Base-by-base conservation (phyloP, 2,888 invertebrate species). In the Camponotus fellah region DNA sequence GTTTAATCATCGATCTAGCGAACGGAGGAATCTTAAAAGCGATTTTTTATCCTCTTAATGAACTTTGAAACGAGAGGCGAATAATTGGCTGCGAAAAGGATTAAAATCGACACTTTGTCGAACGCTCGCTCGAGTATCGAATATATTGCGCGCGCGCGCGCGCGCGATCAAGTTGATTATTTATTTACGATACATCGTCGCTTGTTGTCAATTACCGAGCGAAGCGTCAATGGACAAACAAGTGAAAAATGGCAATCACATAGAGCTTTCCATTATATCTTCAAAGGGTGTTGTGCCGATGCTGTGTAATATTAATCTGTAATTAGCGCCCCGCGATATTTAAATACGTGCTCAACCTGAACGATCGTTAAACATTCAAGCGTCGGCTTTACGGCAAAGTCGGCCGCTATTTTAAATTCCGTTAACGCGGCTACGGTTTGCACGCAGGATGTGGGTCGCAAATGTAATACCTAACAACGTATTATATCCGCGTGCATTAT, bases 281-380 rank as follows among this genome's bases (percentile, higher is more conserved):
- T 71, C 82, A 86, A 87, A 89, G 86, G 79, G 83, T 77, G 80
- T 89, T 84, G 80, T 68, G 58, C 60, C 82, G 69, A 60, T 76
- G 53, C 53, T 66, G 76, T 72, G 65, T 87, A 89, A 89, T 82
- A 74, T 75, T 64, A 66, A 87, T 86, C 81, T 72, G 68, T 72
- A 89, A 86, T 89, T 86, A 89, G 84, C 68, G 75, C 76, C 37
- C 62, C 83, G 86, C 83, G 87, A 83, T 87, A 86, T 89, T 89
- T 83, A 85, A 85, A 86, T 87, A 65, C 64, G 43, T 40, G 81
- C n/a, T 71, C 60, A 21, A 60, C 37, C 34, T 34, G 37, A 66
- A 84, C 66, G 81, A 58, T 62, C 64, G 76, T 89, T 85, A 60
- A 74, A 60, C 81, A 85, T 88, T 83, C 77, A 88, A 79, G 85